These are phyloP conservation scores for Cavia aperea DNA, from an alignment of 2,113 vertebrate species.

Conservation along the genomic window DNA sequence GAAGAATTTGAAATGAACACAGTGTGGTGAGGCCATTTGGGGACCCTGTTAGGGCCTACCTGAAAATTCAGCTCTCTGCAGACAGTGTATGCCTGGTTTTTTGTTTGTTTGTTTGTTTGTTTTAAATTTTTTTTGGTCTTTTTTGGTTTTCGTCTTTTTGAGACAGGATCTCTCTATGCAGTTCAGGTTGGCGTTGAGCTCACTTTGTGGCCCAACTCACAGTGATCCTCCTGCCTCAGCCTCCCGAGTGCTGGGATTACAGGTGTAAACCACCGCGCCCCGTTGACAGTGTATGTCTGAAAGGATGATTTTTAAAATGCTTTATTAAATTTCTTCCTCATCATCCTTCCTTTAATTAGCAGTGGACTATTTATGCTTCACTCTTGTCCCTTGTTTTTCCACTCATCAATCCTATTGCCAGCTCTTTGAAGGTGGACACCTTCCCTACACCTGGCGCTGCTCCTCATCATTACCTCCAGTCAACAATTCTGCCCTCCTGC, in stretches of 20 bases:
- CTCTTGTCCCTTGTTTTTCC: neutral
- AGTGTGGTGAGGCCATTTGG: neutral
- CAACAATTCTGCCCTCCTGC: neutral
- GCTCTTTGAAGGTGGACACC: neutral
- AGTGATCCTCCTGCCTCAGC: no score
- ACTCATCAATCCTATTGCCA: neutral
- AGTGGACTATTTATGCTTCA: neutral
- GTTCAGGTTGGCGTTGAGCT: no score
- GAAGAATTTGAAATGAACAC: conserved; percentile 51
- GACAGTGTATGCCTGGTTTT: neutral
- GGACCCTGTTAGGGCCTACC: neutral
- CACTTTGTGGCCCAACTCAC: no score
- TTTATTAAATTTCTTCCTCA: neutral
- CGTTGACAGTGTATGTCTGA: neutral
- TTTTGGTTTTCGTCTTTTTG: no score
- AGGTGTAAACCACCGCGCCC: neutral
- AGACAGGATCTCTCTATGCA: no score
- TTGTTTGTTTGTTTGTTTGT: no score
- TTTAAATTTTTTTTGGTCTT: no score
- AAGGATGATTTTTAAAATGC: neutral
- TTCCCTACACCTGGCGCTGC: neutral
- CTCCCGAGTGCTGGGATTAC: no score
- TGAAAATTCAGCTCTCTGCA: conserved; percentile 20
- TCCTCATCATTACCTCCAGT: neutral
- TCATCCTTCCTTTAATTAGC: neutral